These are phyloP conservation scores for Thalassophryne amazonica DNA, from an alignment of 2,797 vertebrate genomes.

Conservation along the genomic window DNA sequence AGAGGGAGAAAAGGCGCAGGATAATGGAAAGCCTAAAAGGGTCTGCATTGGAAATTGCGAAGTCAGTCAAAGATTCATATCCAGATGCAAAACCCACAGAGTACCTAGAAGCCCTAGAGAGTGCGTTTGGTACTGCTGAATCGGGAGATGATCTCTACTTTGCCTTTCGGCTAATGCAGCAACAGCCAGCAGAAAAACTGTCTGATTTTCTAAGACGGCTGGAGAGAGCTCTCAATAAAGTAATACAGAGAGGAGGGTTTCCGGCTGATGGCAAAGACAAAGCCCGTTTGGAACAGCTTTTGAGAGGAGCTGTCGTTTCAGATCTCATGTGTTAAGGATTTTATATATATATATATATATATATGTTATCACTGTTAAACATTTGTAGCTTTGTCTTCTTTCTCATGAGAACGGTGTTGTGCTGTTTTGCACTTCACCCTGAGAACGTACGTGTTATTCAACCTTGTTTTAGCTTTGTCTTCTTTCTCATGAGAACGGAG, in stretches of 20 bases:
- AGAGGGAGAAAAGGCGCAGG: conserved; percentile 3
- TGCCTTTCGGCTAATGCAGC: neutral
- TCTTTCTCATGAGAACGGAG: no score
- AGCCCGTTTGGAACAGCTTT: neutral
- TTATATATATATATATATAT: no score
- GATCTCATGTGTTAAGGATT: no score
- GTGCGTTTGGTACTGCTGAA: conserved; percentile 3
- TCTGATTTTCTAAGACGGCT: neutral
- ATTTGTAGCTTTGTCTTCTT: no score
- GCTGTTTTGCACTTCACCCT: no score
- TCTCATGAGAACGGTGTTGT: no score
- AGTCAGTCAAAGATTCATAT: neutral
- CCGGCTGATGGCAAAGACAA: neutral
- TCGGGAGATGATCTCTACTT: neutral
- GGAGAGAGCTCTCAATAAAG: neutral
- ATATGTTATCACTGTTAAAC: no score
- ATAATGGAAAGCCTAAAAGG: conserved; percentile 6
- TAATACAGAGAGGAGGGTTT: neutral
- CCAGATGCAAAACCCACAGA: neutral
- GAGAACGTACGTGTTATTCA: no score
- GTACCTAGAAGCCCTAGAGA: neutral
- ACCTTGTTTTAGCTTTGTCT: no score
- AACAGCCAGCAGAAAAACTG: neutral
- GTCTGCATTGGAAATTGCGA: neutral
- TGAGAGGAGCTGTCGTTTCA: neutral